phyloP scores from a whole-genome alignment of 2,797 vertebrate species.

The Siniperca obscura region DNA sequence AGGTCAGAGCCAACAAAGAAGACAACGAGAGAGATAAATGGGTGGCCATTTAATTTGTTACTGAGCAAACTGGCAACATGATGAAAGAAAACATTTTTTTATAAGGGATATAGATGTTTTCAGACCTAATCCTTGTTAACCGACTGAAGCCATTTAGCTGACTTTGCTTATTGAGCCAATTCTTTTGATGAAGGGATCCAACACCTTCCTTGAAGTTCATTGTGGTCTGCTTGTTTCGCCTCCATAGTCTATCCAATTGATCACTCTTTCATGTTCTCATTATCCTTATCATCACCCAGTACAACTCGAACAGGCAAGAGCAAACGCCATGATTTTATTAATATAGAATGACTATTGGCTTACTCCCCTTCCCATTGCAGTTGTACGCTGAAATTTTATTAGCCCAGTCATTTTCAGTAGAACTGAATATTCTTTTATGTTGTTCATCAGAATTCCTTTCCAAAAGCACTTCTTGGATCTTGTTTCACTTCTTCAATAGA shows the following conservation, averaged over 20 bases:
- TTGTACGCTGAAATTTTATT: conserved; percentile 30
- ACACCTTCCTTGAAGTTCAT: conserved; percentile 39
- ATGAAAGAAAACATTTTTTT: conserved; percentile 51
- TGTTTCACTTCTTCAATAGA: conserved; percentile 65
- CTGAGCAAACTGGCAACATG: conserved; percentile 33
- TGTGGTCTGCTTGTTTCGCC: conserved; percentile 24
- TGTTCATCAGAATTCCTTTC: conserved; percentile 71
- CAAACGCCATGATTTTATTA: conserved; percentile 17
- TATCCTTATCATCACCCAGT: conserved; percentile 4
- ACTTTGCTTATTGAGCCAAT: conserved; percentile 49
- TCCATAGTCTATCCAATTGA: conserved; percentile 24
- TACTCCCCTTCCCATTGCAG: neutral
- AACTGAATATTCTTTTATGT: conserved; percentile 69
- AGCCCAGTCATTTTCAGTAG: conserved; percentile 46
- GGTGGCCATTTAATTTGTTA: conserved; percentile 43
- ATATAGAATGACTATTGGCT: conserved; percentile 6
- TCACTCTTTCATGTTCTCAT: conserved; percentile 36
- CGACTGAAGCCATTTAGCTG: conserved; percentile 53
- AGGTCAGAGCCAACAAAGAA: conserved; percentile 74
- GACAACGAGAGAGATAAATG: conserved; percentile 52
- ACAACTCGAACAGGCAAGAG: neutral
- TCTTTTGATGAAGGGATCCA: conserved; percentile 56
- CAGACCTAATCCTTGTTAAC: conserved; percentile 62
- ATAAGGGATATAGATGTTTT: conserved; percentile 45
- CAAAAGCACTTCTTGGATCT: conserved; percentile 70